Conservation (phyloP, 2,888 invertebrate genomes). For the Subacronicta megacephala region DNA sequence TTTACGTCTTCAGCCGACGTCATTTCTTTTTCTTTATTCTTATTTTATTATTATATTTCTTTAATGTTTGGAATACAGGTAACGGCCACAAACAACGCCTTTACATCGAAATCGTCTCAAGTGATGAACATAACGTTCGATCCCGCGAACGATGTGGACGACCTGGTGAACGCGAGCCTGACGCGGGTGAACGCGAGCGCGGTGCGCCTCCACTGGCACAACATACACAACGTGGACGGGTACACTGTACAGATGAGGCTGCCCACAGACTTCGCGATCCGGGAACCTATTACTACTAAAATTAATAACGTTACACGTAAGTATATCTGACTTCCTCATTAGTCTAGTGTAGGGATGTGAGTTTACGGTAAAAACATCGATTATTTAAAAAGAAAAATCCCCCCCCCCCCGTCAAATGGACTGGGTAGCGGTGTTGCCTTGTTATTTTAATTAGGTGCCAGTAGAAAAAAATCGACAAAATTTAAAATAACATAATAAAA, state of each 20-base stretch:
- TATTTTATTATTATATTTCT: too few relatives aligned
- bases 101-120: conserved; percentile 90
- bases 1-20: too few relatives aligned
- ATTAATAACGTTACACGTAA: conserved; percentile 83
- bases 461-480: too few relatives aligned
- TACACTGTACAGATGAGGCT: conserved; percentile 88
- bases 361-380: too few relatives aligned
- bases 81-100: conserved; percentile 91
- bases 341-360: too few relatives aligned
- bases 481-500: too few relatives aligned
- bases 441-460: too few relatives aligned
- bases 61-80: conserved; percentile 81
- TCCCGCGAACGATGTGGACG: conserved; percentile 90
- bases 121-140: conserved; percentile 91
- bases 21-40: too few relatives aligned
- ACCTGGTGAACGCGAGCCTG: conserved; percentile 88
- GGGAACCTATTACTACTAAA: conserved; percentile 79
- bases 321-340: conserved; percentile 43
- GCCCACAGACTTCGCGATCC: conserved; percentile 88
- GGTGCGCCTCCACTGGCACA: conserved; percentile 91
- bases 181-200: conserved; percentile 83
- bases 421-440: too few relatives aligned
- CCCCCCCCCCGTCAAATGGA: too few relatives aligned
- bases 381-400: too few relatives aligned
- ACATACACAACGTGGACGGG: conserved; percentile 88